Base-by-base conservation (phyloP, 2,113 vertebrate genomes). In the Podarcis cretensis region DNA sequence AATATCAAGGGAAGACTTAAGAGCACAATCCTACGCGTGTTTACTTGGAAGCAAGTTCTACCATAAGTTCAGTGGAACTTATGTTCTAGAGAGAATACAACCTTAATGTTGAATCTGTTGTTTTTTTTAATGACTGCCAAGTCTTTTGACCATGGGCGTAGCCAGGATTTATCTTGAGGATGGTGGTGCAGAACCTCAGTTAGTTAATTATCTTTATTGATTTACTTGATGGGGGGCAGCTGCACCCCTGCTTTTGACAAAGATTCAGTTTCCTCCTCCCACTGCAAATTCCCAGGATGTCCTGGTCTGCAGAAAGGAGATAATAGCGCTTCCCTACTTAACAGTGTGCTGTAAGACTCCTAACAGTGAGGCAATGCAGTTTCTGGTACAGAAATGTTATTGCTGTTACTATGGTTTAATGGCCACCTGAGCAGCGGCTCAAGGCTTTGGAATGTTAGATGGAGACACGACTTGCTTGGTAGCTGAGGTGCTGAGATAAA, bases 381-480 rank as follows among this genome's bases (percentile, higher is more conserved):
- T 66, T 85, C 76, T n/a, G 78, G 21, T 2, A 20, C 37, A 30
- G 54, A 18, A 40, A 12, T 0, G 48, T 79, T 73, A 25, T 1
- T 90, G 23, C n/a, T 87, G 9, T 78, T 89, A 80, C 59, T 3
- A 63, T 83, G 86, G 83, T 88, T 5, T 83, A 90, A 25, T 48
- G 6, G 23, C 4, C 86, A 6, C 63, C 73, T 5, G 35, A 87
- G 89, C 14, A 84, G 65, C 54, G 77, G 79, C 5, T 79, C 69
- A 23, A 6, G 5, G 25, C 63, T 74, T 90, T 85, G 40, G 13
- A 89, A 83, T 25, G 32, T 59, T 2, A 81, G 37, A 80, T 1
- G 74, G 4, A 18, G 54, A 88, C 84, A 82, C 59, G 48, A 20
- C 20, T 68, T 10, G 27, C 10, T 14, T 75, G 71, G 3, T 14